Conservation (phyloP, 2,113 vertebrate genomes). For the Nesoenas mayeri region DNA sequence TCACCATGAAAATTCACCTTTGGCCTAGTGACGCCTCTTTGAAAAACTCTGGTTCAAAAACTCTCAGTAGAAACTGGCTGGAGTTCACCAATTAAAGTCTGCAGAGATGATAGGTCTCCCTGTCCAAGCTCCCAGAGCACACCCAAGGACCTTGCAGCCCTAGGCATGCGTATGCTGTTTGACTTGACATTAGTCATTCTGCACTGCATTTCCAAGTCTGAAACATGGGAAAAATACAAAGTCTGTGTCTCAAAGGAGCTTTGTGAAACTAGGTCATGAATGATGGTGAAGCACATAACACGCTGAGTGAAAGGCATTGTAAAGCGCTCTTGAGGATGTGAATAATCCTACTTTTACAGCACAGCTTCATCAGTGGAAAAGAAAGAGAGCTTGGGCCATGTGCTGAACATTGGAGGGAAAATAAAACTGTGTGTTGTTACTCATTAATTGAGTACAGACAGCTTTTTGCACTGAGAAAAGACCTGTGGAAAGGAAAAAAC, state of each 20-base stretch:
- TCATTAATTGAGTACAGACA: neutral
- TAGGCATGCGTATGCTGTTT: accelerated
- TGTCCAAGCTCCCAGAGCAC: neutral
- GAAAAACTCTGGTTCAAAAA: neutral
- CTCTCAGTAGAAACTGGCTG: neutral
- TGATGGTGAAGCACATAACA: neutral
- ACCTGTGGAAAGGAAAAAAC: neutral
- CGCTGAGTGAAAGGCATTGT: neutral
- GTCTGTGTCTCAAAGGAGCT: neutral
- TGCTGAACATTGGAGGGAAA: neutral
- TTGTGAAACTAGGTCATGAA: neutral
- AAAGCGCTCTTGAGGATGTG: neutral
- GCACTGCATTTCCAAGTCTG: neutral
- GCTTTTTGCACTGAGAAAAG: neutral
- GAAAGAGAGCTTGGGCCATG: neutral
- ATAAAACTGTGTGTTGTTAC: neutral
- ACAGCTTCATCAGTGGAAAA: neutral
- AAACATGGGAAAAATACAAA: neutral
- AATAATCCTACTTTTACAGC: neutral
- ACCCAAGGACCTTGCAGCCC: neutral
- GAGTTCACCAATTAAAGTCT: neutral
- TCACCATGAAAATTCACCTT: neutral
- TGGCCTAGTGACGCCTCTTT: neutral
- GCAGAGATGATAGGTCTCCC: neutral
- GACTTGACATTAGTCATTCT: neutral